Evolutionary conservation across 2,113 vertebrate species (phyloP), one percentile per base, ranked within the genome.

Genomic region (Crotalus tigris): DNA sequence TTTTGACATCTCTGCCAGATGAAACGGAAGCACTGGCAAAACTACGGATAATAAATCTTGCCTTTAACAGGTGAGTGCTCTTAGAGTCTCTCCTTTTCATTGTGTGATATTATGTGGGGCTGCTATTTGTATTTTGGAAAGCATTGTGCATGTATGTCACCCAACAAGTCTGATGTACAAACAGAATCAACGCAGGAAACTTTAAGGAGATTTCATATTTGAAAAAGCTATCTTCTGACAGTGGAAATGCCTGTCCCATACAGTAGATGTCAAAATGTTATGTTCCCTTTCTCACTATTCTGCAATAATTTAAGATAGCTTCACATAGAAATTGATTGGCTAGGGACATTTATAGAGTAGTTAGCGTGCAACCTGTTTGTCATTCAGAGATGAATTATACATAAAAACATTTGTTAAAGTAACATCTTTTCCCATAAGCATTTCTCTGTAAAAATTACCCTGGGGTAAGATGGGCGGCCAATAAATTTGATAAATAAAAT

Each of bases 11-110:
- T 91, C 96, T 99, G 95, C 99, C 99, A 5, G 95, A 97, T 93
- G 99, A 99, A 87, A 96, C 99, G 97, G 97, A 98, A 95, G 98
- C 97, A 3, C 94, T 99, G 91, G 94, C 93, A 49, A 98, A 96
- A 89, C 97, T 99, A 24, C 98, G 98, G 92, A 97, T 96, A 24
- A 97, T 99, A 87, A 98, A 98, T 91, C 98, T 99, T 59, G 98
- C 97, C 44, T 99, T 97, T 95, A 99, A 99, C 96, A 98, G 98
- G 99, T 99, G 94, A 98, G 98, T 85, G 75, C 3, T 51, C 33
- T 1, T n/a, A 49, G 0, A 21, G 2, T 29, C 9, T 90, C 57
- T 75, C 46, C 12, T 23, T 39, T 57, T 92, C 15, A 21, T 29
- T n/a, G 85, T 49, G 24, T 49, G 1, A 3, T 81, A 21, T 55